Conservation (phyloP, 1,140 invertebrate species). For the Chironomus striatipennis region DNA sequence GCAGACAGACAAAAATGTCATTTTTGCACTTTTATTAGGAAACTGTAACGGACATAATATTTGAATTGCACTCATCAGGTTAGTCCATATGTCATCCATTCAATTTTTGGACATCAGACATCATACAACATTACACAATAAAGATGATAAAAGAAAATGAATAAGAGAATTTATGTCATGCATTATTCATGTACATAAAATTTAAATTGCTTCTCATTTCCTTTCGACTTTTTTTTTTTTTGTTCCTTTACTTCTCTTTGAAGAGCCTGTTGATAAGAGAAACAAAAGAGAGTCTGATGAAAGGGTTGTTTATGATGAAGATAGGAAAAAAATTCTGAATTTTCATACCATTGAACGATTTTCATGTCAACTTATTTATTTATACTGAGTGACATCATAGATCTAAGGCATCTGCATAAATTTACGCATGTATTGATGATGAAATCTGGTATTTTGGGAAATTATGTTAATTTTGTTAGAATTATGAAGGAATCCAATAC, state of each 20-base stretch:
- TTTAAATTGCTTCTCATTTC: not conserved
- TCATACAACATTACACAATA: too few relatives aligned
- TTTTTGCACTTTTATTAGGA: too few relatives aligned
- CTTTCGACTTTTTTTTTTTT: too few relatives aligned
- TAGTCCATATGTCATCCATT: too few relatives aligned
- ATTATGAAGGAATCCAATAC: too few relatives aligned
- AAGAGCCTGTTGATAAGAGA: slow-evolving; percentile 4
- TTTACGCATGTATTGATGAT: not conserved
- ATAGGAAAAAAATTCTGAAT: not conserved
- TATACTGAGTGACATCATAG: slow-evolving; percentile 5
- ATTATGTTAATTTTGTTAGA: too few relatives aligned
- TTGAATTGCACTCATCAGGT: too few relatives aligned
- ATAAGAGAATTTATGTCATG: not conserved
- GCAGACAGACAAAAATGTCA: too few relatives aligned
- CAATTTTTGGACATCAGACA: too few relatives aligned
- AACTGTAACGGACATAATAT: too few relatives aligned
- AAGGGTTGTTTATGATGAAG: not conserved
- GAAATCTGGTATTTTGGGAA: too few relatives aligned
- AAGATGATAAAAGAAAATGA: not conserved
- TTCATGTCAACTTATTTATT: not conserved
- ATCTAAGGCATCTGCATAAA: not conserved
- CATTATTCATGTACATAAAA: slow-evolving; percentile 9
- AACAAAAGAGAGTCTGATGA: not conserved
- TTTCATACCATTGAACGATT: not conserved
- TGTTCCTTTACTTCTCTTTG: too few relatives aligned